Evolutionary conservation across 2,888 invertebrate species (phyloP).

Genomic region (Lamproptera curius): DNA sequence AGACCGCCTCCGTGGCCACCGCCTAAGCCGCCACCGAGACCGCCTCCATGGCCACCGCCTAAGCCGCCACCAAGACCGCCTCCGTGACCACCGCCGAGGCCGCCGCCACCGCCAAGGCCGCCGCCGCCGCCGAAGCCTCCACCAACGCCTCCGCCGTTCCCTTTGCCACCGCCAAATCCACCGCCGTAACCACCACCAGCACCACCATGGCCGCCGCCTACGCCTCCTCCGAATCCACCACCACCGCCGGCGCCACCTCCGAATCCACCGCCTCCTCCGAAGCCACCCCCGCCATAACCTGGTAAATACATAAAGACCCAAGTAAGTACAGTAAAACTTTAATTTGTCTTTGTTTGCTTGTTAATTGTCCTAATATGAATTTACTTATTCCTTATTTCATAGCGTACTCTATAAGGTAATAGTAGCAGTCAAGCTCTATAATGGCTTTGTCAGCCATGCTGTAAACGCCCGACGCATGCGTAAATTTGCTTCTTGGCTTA

Average conservation of each 20-base stretch:
- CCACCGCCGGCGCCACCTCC: conserved; percentile 33
- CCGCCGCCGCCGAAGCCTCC: conserved; percentile 36
- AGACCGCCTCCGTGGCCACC: conserved; percentile 28
- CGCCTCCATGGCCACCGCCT: conserved; percentile 28
- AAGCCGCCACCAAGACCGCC: conserved; percentile 22
- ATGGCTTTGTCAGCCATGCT: too few species aligned
- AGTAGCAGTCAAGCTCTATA: too few species aligned
- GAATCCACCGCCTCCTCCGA: conserved; percentile 24
- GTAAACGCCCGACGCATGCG: too few species aligned
- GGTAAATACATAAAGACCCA: conserved; percentile 15
- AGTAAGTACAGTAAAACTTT: background rate
- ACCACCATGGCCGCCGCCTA: conserved; percentile 27
- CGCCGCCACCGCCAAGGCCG: conserved; percentile 29
- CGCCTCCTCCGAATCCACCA: conserved; percentile 36
- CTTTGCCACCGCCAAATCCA: conserved; percentile 29
- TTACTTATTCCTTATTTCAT: too few species aligned
- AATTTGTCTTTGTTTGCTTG: background rate
- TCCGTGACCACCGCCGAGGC: conserved; percentile 27
- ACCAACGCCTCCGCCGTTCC: conserved; percentile 33
- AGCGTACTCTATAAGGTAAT: too few species aligned
- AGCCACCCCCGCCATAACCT: conserved; percentile 31
- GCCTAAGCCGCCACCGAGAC: conserved; percentile 31
- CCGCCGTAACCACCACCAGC: conserved; percentile 29
- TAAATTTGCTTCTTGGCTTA: too few species aligned
- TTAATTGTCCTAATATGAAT: background rate